Percentiles rank a stretch among this genome's conserved stretches.
phyloP scores from a whole-genome alignment of 2,797 vertebrate species.

The Manis crassicaudata region DNA sequence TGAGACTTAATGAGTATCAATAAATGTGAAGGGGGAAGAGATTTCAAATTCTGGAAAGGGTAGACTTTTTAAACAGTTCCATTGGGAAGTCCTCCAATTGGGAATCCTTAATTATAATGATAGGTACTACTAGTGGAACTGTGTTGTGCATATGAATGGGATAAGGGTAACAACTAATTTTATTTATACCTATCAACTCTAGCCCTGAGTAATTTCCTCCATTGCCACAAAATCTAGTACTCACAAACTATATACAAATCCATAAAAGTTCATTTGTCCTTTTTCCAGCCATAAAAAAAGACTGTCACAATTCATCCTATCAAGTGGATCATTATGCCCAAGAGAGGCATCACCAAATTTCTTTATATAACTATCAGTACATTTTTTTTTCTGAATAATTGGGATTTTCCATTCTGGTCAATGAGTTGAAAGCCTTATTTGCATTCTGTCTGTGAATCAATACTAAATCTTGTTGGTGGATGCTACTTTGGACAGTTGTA shows the following conservation, averaged over 20 bases:
- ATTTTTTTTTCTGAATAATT: neutral
- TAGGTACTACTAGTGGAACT: neutral
- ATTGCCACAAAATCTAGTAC: neutral
- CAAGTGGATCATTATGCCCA: neutral
- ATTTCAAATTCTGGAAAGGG: neutral
- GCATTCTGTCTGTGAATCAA: neutral
- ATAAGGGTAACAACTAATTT: neutral
- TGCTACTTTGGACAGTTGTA: slow-evolving; percentile 26
- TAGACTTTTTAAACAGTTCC: neutral
- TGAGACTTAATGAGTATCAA: neutral
- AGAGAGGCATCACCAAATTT: neutral
- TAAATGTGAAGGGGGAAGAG: slow-evolving; percentile 8
- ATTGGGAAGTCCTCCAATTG: neutral
- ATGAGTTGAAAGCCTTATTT: neutral
- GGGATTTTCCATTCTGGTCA: neutral
- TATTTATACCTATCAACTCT: neutral
- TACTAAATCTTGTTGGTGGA: neutral
- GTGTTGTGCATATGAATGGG: neutral
- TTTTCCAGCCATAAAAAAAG: neutral
- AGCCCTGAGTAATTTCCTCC: neutral
- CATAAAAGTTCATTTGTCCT: neutral
- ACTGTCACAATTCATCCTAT: neutral
- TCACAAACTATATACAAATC: neutral
- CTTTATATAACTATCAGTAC: neutral
- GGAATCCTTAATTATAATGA: neutral